These are phyloP conservation scores for Acronicta aceris DNA, from an alignment of 2,888 invertebrate genomes.

Conservation along the genomic window DNA sequence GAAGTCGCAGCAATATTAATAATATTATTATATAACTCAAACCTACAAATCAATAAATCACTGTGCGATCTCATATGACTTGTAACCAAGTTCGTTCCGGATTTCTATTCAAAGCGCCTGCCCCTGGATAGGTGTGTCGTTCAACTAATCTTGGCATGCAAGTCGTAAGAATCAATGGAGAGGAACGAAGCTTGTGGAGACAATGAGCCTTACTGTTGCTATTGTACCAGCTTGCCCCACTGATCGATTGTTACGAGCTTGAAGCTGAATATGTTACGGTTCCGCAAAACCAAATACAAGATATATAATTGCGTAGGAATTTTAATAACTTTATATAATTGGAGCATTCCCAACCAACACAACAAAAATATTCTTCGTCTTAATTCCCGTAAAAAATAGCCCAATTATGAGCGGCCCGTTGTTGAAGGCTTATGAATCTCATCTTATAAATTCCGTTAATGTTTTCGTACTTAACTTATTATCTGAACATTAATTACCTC, in stretches of 20 bases:
- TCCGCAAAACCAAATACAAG: too few species aligned
- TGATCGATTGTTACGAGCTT: slow-evolving; percentile 40
- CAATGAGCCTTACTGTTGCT: slow-evolving; percentile 20
- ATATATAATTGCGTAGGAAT: background rate
- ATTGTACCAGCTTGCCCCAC: slow-evolving; percentile 26
- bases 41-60: too few species aligned
- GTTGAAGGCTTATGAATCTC: slow-evolving; percentile 62
- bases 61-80: too few species aligned
- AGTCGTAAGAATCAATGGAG: slow-evolving; percentile 42
- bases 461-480: slow-evolving; percentile 67
- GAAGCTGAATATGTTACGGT: slow-evolving; percentile 21
- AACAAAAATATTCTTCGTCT: slow-evolving; percentile 31
- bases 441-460: slow-evolving; percentile 63
- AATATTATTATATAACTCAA: too few species aligned
- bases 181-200: slow-evolving; percentile 31
- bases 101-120: background rate
- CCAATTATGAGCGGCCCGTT: slow-evolving; percentile 55
- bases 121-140: background rate
- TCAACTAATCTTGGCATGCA: slow-evolving; percentile 25
- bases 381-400: slow-evolving; percentile 59
- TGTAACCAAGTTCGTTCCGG: background rate
- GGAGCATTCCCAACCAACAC: slow-evolving; percentile 14
- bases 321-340: background rate
- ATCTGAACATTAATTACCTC: slow-evolving; percentile 63
- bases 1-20: slow-evolving; percentile 18